These are phyloP conservation scores for Orbicella faveolata DNA, from an alignment of 64 coral and sea anemone species.

Conservation along the genomic window DNA sequence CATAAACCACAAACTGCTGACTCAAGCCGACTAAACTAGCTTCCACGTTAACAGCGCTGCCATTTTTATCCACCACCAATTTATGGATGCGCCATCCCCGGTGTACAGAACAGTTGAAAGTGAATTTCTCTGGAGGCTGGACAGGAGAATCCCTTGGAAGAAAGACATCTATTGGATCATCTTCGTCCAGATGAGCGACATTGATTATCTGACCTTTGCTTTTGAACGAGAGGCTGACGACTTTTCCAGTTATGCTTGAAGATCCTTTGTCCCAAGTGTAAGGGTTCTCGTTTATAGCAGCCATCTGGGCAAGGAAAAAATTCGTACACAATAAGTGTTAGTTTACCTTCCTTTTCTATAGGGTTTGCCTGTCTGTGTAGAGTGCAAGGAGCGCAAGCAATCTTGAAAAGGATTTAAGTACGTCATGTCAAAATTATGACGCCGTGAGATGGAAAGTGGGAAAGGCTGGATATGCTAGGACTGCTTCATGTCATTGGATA, in stretches of 20 bases:
- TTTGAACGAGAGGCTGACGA: slow-evolving; percentile 27
- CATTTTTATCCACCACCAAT: slow-evolving; percentile 25
- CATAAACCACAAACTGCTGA: slow-evolving; percentile 3
- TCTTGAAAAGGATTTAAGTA: too few relatives aligned
- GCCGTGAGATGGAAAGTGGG: too few relatives aligned
- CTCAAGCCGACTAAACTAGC: not conserved
- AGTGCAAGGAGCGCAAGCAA: too few relatives aligned
- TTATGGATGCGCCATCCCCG: slow-evolving; percentile 12
- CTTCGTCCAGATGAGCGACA: slow-evolving; percentile 12
- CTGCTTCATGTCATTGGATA: too few relatives aligned
- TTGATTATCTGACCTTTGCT: slow-evolving; percentile 1
- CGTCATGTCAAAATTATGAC: too few relatives aligned
- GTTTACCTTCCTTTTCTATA: too few relatives aligned
- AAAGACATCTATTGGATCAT: slow-evolving; percentile 18
- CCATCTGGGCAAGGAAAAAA: slow-evolving; percentile 7
- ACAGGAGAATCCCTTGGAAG: slow-evolving; percentile 2
- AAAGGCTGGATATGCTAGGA: too few relatives aligned
- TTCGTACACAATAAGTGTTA: not conserved
- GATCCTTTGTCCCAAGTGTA: slow-evolving; percentile 21
- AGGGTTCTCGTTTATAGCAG: slow-evolving; percentile 24
- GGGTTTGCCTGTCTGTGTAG: too few relatives aligned
- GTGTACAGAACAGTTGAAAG: not conserved
- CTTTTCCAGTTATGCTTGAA: slow-evolving; percentile 9
- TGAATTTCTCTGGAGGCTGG: not conserved
- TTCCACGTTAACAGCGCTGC: slow-evolving; percentile 18